Percentiles rank a stretch among this genome's conserved stretches.
These are phyloP conservation scores for Pandion haliaetus DNA, from an alignment of 2,113 vertebrate genomes.

Conservation along the genomic window DNA sequence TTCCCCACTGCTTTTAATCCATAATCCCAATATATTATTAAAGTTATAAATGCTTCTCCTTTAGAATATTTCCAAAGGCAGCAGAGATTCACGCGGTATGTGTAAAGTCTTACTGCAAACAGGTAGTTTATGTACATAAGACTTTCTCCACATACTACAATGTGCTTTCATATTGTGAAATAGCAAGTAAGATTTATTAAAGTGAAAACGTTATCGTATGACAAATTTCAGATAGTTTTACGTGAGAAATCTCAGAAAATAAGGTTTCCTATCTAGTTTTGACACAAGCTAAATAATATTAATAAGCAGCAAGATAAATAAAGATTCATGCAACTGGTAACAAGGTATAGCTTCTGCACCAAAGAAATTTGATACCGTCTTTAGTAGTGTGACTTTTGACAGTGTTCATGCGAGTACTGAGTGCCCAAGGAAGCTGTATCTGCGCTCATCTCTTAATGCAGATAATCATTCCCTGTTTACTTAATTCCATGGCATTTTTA, in stretches of 20 bases:
- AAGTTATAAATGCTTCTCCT: slow-evolving; percentile 59
- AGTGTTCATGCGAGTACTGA: not conserved
- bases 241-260: not conserved
- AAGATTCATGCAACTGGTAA: not conserved
- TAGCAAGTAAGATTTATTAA: not conserved
- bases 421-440: not conserved
- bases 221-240: not conserved
- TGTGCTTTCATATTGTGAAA: not conserved
- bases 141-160: not conserved
- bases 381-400: slow-evolving; percentile 8
- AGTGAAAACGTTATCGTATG: not conserved
- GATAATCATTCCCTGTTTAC: not conserved
- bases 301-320: not conserved
- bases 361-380: not conserved
- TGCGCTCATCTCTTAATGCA: not conserved
- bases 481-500: not conserved
- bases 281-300: not conserved
- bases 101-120: slow-evolving; percentile 12
- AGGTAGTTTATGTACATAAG: not conserved
- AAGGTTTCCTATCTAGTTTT: not conserved
- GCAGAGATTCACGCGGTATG: slow-evolving; percentile 4
- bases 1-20: slow-evolving; percentile 61
- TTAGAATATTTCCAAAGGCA: slow-evolving; percentile 32
- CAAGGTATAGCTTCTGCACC: not conserved
- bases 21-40: slow-evolving; percentile 63